Percentiles rank a stretch among this genome's conserved stretches.
These are phyloP conservation scores for Heteromyza rotundicornis DNA, from an alignment of 2,888 invertebrate species.

Conservation along the genomic window DNA sequence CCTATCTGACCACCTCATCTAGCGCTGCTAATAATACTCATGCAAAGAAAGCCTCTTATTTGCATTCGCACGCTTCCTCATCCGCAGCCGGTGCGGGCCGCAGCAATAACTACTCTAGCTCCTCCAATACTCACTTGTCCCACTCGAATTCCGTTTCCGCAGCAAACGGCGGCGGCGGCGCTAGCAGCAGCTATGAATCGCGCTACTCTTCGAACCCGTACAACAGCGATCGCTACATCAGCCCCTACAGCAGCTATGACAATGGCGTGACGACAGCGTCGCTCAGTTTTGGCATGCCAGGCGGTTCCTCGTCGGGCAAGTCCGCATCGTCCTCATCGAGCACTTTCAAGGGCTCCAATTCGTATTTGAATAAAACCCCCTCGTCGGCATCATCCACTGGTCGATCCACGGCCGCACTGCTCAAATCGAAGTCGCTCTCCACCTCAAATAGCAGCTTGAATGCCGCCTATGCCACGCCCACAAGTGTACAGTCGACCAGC, in stretches of 20 bases:
- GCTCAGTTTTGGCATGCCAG: slow-evolving; percentile 45
- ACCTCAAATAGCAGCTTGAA: slow-evolving; percentile 58
- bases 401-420: slow-evolving; percentile 35
- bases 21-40: slow-evolving; percentile 28
- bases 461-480: slow-evolving; percentile 28
- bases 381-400: slow-evolving; percentile 26
- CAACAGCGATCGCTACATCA: slow-evolving; percentile 58
- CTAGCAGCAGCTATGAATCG: slow-evolving; percentile 45
- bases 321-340: slow-evolving; percentile 42
- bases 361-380: slow-evolving; percentile 38
- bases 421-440: slow-evolving; percentile 53
- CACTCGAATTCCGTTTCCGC: slow-evolving; percentile 22
- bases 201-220: slow-evolving; percentile 52
- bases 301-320: slow-evolving; percentile 38
- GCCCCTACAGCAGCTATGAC: slow-evolving; percentile 61
- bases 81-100: neutral
- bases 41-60: slow-evolving; percentile 27
- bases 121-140: slow-evolving; percentile 28
- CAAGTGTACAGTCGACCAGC: slow-evolving; percentile 29
- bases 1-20: slow-evolving; percentile 12
- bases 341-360: slow-evolving; percentile 47
- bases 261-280: slow-evolving; percentile 63
- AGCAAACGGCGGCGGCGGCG: slow-evolving; percentile 30
- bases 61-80: slow-evolving; percentile 21
- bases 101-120: slow-evolving; percentile 7